A percentile compares a stretch with the other conserved stretches of the same genome.
Evolutionary conservation across 2,888 invertebrate species (phyloP).

Genomic region (Plutella xylostella): DNA sequence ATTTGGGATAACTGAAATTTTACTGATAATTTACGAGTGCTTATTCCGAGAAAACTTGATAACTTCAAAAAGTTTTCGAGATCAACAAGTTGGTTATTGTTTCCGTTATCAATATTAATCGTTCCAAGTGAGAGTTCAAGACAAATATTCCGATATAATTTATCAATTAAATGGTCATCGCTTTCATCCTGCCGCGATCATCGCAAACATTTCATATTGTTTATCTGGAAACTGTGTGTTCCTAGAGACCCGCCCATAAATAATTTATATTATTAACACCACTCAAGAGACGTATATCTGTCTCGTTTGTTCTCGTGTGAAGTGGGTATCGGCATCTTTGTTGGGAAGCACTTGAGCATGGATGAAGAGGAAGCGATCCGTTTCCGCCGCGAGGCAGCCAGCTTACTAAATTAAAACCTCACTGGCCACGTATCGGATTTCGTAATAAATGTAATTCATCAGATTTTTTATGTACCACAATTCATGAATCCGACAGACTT

Average conservation of each 20-base stretch:
- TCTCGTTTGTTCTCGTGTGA: constrained; percentile 12
- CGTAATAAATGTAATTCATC: too few species aligned
- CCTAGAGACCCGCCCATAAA: constrained; percentile 16
- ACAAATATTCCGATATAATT: constrained; percentile 4
- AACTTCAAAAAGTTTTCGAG: not conserved
- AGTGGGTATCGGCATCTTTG: constrained; percentile 11
- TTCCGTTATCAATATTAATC: constrained; percentile 20
- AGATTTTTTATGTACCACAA: too few species aligned
- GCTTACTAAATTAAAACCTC: constrained; percentile 20
- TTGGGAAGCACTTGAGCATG: constrained; percentile 18
- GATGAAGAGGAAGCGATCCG: constrained; percentile 8
- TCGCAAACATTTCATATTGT: constrained; percentile 14
- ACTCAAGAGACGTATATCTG: constrained; percentile 13
- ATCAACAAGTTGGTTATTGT: constrained; percentile 3
- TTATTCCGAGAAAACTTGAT: too few species aligned
- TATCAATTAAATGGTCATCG: constrained; percentile 9
- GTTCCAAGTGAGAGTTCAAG: too few species aligned
- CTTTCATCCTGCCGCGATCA: constrained; percentile 11
- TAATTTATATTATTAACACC: constrained; percentile 17
- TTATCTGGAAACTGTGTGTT: constrained; percentile 15
- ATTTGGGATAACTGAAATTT: too few species aligned
- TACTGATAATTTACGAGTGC: too few species aligned
- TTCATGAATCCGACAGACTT: too few species aligned
- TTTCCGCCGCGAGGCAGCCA: constrained; percentile 19
- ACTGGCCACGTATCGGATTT: constrained; percentile 15